Evolutionary conservation across 2,113 vertebrate genomes (phyloP).

Genomic region (Grus americana): DNA sequence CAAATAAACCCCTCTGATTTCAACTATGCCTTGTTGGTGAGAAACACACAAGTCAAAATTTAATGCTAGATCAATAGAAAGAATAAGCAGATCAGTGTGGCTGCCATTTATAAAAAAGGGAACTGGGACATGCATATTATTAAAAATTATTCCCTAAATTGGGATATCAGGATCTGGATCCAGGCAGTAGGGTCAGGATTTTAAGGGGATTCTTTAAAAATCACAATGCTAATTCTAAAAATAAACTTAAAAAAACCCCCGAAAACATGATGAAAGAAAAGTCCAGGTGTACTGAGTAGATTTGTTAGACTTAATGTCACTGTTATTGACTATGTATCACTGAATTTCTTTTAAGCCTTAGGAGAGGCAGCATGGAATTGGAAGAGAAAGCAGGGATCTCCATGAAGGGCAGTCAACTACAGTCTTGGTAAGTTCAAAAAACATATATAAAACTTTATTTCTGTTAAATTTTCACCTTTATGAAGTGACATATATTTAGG

Average conservation of each 20-base stretch:
- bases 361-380: not conserved
- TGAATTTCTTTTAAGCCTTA: slow-evolving; percentile 30
- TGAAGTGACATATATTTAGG: not conserved
- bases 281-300: not conserved
- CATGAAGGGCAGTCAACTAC: not conserved
- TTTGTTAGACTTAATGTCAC: not conserved
- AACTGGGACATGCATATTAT: not conserved
- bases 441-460: not conserved
- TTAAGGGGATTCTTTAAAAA: not conserved
- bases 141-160: not conserved
- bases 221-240: not conserved
- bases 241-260: not conserved
- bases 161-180: not conserved
- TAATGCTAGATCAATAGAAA: not conserved
- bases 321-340: not conserved
- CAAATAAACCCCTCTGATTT: not conserved
- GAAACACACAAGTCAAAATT: not conserved
- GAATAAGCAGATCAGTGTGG: not conserved
- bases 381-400: not conserved
- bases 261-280: not conserved
- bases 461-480: not conserved
- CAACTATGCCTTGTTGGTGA: not conserved
- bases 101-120: not conserved
- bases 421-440: slow-evolving; percentile 1
- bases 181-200: not conserved